Evolutionary conservation across 1,140 invertebrate genomes (phyloP).

Genomic region (Hesperophylax magnus): DNA sequence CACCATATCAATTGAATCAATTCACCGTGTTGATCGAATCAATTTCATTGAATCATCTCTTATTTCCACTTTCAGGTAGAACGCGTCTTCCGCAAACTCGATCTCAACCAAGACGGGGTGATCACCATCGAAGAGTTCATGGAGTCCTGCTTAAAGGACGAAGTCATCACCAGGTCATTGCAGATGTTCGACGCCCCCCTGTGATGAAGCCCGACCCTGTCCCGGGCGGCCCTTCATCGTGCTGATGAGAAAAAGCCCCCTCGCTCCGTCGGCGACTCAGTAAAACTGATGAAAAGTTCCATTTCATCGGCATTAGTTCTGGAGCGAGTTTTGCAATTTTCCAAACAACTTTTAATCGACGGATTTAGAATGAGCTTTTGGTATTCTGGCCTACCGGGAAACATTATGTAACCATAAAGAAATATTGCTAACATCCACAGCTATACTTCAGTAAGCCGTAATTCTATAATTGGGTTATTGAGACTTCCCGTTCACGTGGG

Average conservation of each 20-base stretch:
- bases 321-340: too few species aligned
- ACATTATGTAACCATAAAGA: too few species aligned
- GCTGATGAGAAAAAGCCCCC: not conserved
- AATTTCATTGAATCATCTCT: not conserved
- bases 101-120: constrained; percentile 94
- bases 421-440: too few species aligned
- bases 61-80: constrained; percentile 73
- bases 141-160: constrained; percentile 93
- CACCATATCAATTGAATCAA: too few species aligned
- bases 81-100: constrained; percentile 90
- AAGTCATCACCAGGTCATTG: constrained; percentile 85
- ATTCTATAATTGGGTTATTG: too few species aligned
- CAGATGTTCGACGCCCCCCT: constrained; percentile 87
- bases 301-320: too few species aligned
- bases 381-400: too few species aligned
- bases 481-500: too few species aligned
- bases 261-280: not conserved
- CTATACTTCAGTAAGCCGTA: too few species aligned
- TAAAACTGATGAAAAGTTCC: not conserved
- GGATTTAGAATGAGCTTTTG: too few species aligned
- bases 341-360: too few species aligned
- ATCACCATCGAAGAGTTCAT: constrained; percentile 98
- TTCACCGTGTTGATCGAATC: too few species aligned
- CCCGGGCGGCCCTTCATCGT: not conserved
- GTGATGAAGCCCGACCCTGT: constrained; percentile 67